Evolutionary conservation across 2,888 invertebrate species (phyloP).

Genomic region (Dasysyrphus albostriatus): DNA sequence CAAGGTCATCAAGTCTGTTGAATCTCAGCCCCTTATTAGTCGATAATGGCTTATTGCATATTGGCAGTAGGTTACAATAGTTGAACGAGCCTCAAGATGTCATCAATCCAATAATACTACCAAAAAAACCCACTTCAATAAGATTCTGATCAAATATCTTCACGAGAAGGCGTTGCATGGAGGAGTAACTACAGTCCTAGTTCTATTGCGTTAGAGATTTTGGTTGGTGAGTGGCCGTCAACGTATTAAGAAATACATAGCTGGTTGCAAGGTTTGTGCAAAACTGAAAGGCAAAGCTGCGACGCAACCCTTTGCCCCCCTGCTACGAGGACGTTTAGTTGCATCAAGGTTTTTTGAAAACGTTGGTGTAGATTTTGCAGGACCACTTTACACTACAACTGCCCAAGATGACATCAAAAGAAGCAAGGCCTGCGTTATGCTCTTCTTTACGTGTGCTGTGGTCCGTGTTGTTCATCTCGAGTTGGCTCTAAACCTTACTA

Average conservation of each 20-base stretch:
- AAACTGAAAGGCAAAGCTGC: constrained; percentile 26
- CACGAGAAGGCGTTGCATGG: constrained; percentile 43
- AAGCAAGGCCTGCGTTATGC: constrained; percentile 42
- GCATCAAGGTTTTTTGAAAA: constrained; percentile 31
- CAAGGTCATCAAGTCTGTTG: too few relatives aligned
- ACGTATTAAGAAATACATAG: constrained; percentile 34
- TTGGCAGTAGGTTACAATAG: too few relatives aligned
- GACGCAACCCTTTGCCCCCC: constrained; percentile 46
- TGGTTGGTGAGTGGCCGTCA: constrained; percentile 48
- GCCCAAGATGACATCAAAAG: not conserved
- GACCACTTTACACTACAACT: constrained; percentile 25
- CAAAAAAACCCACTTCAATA: not conserved
- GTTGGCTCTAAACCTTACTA: constrained; percentile 31
- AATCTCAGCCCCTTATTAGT: too few relatives aligned
- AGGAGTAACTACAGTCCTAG: constrained; percentile 44
- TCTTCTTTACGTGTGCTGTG: constrained; percentile 53
- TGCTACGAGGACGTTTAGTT: constrained; percentile 24
- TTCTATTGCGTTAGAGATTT: constrained; percentile 29
- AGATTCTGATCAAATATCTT: constrained; percentile 14
- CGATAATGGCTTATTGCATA: too few relatives aligned
- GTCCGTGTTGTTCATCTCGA: constrained; percentile 53
- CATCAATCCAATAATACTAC: too few relatives aligned
- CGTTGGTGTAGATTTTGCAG: too few relatives aligned
- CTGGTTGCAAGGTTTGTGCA: constrained; percentile 18
- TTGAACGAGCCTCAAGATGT: too few relatives aligned